These are phyloP conservation scores for Trichopria drosophilae DNA, from an alignment of 2,888 invertebrate species.

Conservation along the genomic window DNA sequence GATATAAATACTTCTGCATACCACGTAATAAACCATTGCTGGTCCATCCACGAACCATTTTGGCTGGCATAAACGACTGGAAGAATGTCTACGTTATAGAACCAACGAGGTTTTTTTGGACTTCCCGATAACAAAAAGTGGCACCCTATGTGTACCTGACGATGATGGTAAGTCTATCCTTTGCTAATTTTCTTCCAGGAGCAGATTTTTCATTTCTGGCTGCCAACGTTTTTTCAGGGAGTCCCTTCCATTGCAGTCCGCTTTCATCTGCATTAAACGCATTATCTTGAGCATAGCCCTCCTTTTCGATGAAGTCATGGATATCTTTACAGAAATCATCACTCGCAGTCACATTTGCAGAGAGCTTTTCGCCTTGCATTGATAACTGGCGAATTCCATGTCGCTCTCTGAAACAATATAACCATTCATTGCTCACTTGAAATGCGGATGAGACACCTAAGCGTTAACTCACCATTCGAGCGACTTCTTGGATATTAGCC, in stretches of 20 bases:
- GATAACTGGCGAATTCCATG: constrained; percentile 19
- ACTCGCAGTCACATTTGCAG: constrained; percentile 21
- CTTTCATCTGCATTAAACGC: constrained; percentile 37
- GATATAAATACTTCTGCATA: constrained; percentile 18
- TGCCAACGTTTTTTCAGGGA: constrained; percentile 16
- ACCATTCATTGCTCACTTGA: constrained; percentile 29
- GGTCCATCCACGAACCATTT: constrained; percentile 20
- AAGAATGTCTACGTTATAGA: constrained; percentile 18
- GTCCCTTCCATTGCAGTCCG: constrained; percentile 29
- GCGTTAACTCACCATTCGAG: constrained; percentile 20
- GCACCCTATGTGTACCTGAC: constrained; percentile 6
- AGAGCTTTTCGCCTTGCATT: constrained; percentile 30
- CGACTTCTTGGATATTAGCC: constrained; percentile 15
- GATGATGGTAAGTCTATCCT: constrained; percentile 16
- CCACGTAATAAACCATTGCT: constrained; percentile 18
- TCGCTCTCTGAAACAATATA: constrained; percentile 23
- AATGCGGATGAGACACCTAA: constrained; percentile 14
- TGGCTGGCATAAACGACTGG: constrained; percentile 14
- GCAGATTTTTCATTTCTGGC: constrained; percentile 3
- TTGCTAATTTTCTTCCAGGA: constrained; percentile 9
- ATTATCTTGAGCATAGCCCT: constrained; percentile 19
- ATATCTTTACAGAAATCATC: constrained; percentile 20
- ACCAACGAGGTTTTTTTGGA: constrained; percentile 15
- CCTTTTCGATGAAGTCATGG: constrained; percentile 12
- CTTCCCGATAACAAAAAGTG: constrained; percentile 18